Percentiles rank a stretch among this genome's conserved stretches.
Evolutionary conservation across 2,888 invertebrate species (phyloP).

Genomic region (Panopea generosa): DNA sequence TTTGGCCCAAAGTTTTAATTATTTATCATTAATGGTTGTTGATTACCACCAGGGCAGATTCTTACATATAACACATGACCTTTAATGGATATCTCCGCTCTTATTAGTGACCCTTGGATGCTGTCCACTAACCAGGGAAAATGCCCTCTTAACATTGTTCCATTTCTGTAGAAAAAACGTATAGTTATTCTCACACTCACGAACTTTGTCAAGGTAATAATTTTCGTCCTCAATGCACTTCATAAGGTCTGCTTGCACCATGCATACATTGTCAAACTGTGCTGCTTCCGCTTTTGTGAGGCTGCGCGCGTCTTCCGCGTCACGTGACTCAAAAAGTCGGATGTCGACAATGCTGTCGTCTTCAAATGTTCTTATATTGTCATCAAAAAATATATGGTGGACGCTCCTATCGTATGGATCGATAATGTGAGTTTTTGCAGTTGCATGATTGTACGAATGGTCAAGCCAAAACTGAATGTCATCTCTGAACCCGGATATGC

Average conservation of each 20-base stretch:
- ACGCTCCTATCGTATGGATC: constrained; percentile 75
- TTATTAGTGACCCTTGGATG: too few relatives aligned
- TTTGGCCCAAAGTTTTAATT: too few relatives aligned
- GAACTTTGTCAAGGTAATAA: constrained; percentile 80
- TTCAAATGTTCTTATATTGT: constrained; percentile 82
- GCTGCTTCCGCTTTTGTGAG: constrained; percentile 73
- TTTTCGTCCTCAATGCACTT: constrained; percentile 78
- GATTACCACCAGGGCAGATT: too few relatives aligned
- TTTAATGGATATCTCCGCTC: too few relatives aligned
- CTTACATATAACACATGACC: too few relatives aligned
- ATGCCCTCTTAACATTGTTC: constrained; percentile 32
- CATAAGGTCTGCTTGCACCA: constrained; percentile 84
- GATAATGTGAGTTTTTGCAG: constrained; percentile 83
- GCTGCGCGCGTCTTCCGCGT: constrained; percentile 67
- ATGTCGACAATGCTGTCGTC: constrained; percentile 84
- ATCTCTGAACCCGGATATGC: constrained; percentile 82
- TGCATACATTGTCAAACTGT: constrained; percentile 77
- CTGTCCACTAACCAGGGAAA: constrained; percentile 17
- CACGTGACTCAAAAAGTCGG: constrained; percentile 73
- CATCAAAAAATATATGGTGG: constrained; percentile 85
- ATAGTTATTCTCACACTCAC: constrained; percentile 79
- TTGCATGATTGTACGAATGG: constrained; percentile 77
- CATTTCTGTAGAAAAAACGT: constrained; percentile 56
- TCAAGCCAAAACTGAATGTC: constrained; percentile 83
- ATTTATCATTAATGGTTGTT: too few relatives aligned